Conservation (phyloP, 1,140 invertebrate species). For the Drosophila chauvacae region DNA sequence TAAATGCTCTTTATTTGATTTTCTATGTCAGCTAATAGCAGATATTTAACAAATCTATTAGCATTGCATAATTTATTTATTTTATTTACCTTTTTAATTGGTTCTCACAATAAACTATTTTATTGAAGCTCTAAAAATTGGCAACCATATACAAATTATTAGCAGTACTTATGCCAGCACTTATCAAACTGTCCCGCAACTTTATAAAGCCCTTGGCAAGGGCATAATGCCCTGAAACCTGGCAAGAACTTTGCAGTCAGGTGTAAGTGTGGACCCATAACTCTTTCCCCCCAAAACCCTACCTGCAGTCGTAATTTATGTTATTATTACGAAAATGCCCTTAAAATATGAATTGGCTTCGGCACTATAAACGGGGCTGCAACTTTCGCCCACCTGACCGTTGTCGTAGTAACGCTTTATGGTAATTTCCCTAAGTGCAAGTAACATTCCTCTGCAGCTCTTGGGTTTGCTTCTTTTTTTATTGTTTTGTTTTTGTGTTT, state of each 20-base stretch:
- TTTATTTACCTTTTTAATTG: not conserved
- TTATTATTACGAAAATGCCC: slow-evolving; percentile 62
- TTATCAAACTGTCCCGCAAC: not conserved
- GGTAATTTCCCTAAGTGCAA: slow-evolving; percentile 79
- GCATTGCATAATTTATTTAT: not conserved
- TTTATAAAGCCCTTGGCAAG: not conserved
- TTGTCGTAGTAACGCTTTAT: slow-evolving; percentile 74
- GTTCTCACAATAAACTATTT: not conserved
- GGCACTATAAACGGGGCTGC: slow-evolving; percentile 26
- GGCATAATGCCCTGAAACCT: not conserved
- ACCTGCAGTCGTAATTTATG: slow-evolving; percentile 46
- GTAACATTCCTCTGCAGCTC: slow-evolving; percentile 57
- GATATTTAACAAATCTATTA: not conserved
- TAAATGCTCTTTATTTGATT: too few species aligned
- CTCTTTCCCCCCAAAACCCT: slow-evolving; percentile 9
- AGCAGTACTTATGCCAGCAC: not conserved
- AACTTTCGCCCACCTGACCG: slow-evolving; percentile 14
- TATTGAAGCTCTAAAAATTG: not conserved
- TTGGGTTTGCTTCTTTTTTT: not conserved
- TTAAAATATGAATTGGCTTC: slow-evolving; percentile 62
- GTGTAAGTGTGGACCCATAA: slow-evolving; percentile 31
- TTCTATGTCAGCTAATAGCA: too few species aligned
- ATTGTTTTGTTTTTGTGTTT: slow-evolving; percentile 27
- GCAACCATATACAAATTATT: not conserved
- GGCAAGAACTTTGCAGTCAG: slow-evolving; percentile 39